Evolutionary conservation across 2,888 invertebrate species (phyloP).

Genomic region (Abscondita cerata): DNA sequence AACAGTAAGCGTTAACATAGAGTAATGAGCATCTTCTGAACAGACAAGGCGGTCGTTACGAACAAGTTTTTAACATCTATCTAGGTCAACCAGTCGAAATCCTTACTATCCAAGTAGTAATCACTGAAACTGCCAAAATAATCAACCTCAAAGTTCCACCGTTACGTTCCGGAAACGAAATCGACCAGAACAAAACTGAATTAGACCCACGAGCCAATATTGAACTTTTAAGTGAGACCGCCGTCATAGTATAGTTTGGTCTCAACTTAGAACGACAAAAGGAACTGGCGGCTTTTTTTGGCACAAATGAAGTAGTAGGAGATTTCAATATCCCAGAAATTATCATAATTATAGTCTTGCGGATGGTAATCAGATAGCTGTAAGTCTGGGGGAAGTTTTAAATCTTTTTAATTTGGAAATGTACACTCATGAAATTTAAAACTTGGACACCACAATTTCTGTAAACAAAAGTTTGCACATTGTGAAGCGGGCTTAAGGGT

Average conservation of each 20-base stretch:
- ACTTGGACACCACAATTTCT: slow-evolving; percentile 69
- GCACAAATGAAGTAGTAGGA: slow-evolving; percentile 60
- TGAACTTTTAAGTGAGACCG: slow-evolving; percentile 43
- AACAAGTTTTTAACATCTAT: slow-evolving; percentile 72
- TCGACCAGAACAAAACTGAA: slow-evolving; percentile 63
- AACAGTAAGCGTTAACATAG: slow-evolving; percentile 73
- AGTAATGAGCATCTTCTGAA: slow-evolving; percentile 76
- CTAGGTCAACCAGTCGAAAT: slow-evolving; percentile 72
- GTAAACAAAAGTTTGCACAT: too few species aligned
- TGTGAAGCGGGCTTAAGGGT: too few species aligned
- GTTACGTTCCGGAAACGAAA: slow-evolving; percentile 69
- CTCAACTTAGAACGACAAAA: slow-evolving; percentile 68
- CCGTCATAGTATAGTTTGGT: slow-evolving; percentile 61
- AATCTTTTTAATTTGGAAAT: too few species aligned
- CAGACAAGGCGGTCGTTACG: slow-evolving; percentile 70
- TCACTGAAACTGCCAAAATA: slow-evolving; percentile 69
- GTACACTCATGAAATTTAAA: slow-evolving; percentile 66
- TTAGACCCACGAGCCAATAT: slow-evolving; percentile 52
- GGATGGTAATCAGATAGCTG: too few species aligned
- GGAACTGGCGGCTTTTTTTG: slow-evolving; percentile 58
- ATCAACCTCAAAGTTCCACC: slow-evolving; percentile 68
- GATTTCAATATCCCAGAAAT: slow-evolving; percentile 75
- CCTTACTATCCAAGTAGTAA: slow-evolving; percentile 67
- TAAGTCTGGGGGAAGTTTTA: too few species aligned
- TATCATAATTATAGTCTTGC: slow-evolving; percentile 69